phyloP scores from a whole-genome alignment of 2,797 vertebrate genomes.

The Gymnothorax reevesii region DNA sequence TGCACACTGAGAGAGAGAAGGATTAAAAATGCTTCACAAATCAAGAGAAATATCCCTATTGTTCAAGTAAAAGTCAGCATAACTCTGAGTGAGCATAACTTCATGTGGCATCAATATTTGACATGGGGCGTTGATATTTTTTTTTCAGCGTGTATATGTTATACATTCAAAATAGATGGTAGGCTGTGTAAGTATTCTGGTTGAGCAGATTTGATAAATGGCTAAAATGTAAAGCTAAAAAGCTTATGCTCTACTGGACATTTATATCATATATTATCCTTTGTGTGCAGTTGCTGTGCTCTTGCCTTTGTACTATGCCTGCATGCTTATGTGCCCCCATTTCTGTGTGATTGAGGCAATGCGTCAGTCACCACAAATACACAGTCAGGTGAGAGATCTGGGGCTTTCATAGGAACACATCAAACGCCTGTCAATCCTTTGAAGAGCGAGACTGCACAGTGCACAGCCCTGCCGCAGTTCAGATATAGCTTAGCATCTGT shows the following conservation, averaged over 20 bases:
- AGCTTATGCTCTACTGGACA: background rate
- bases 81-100: too few relatives aligned
- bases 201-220: background rate
- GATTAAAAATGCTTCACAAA: too few relatives aligned
- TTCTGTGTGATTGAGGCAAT: background rate
- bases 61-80: too few relatives aligned
- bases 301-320: background rate
- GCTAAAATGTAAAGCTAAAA: background rate
- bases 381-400: slow-evolving; percentile 8
- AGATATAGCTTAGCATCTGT: background rate
- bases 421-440: background rate
- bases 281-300: background rate
- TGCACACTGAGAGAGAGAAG: too few relatives aligned
- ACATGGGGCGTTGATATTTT: too few relatives aligned
- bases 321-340: background rate
- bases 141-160: too few relatives aligned
- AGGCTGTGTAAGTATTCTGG: background rate
- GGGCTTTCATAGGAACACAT: background rate
- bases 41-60: too few relatives aligned
- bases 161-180: background rate
- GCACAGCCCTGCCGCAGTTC: background rate
- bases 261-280: background rate
- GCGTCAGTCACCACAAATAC: background rate
- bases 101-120: too few relatives aligned
- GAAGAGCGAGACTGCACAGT: background rate